These are phyloP conservation scores for Myotis planiceps DNA, from an alignment of 2,797 vertebrate genomes.

Conservation along the genomic window DNA sequence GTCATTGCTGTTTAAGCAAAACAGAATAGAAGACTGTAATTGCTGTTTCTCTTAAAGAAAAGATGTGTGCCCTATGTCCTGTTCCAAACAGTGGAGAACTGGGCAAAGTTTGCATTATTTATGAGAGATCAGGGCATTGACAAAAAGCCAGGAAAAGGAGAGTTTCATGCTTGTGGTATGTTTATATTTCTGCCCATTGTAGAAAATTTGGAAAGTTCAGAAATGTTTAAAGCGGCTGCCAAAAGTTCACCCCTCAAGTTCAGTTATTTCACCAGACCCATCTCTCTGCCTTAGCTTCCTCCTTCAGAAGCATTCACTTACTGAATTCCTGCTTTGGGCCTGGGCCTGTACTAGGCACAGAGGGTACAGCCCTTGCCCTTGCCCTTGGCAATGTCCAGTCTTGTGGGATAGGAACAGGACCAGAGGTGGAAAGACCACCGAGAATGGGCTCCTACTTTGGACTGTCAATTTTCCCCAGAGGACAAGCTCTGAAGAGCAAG, in stretches of 20 bases:
- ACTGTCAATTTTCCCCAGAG: background rate
- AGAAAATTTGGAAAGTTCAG: conserved; percentile 57
- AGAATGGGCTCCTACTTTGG: background rate
- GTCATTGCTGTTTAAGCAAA: conserved; percentile 35
- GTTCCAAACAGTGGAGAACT: conserved; percentile 15
- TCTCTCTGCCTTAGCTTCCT: background rate
- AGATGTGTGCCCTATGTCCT: background rate
- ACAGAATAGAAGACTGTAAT: background rate
- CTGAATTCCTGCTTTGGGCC: background rate
- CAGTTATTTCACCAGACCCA: conserved; percentile 4
- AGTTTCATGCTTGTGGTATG: background rate
- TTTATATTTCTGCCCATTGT: conserved; percentile 54
- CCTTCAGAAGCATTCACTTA: background rate
- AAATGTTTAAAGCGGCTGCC: conserved; percentile 35
- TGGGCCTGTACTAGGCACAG: background rate
- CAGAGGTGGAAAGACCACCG: background rate
- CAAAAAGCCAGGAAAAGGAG: conserved; percentile 48
- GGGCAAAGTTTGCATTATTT: conserved; percentile 49
- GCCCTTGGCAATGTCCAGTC: background rate
- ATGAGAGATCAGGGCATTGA: conserved; percentile 9
- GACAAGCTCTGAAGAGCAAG: background rate
- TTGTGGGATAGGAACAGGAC: background rate
- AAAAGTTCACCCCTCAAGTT: background rate
- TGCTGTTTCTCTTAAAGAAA: conserved; percentile 46
- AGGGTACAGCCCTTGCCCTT: background rate